Conservation (phyloP, 2,888 invertebrate genomes). For the Arenicola marina region DNA sequence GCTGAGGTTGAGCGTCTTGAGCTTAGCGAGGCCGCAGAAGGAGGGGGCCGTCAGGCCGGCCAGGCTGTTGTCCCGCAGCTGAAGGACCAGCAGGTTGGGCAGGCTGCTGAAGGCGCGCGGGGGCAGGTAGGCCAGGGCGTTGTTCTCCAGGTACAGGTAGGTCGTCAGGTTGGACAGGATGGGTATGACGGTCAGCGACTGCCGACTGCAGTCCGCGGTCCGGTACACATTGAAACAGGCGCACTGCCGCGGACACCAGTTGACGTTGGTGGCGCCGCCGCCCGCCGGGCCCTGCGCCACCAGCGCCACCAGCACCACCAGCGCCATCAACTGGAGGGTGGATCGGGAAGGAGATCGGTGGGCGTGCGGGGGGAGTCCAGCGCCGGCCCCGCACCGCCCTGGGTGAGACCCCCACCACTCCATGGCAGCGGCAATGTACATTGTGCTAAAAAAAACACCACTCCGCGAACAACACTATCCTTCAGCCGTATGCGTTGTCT, state of each 20-base stretch:
- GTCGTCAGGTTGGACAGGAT: constrained; percentile 10
- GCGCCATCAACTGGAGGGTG: too few species aligned
- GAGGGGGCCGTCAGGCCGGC: constrained; percentile 9
- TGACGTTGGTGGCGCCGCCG: too few species aligned
- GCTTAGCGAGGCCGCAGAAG: constrained; percentile 23
- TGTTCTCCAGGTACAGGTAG: constrained; percentile 30
- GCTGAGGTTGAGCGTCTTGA: constrained; percentile 30
- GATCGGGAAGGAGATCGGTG: too few species aligned
- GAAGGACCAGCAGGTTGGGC: constrained; percentile 24
- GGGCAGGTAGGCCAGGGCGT: constrained; percentile 22
- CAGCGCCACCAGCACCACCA: too few species aligned
- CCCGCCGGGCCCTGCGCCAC: too few species aligned
- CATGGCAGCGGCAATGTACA: too few species aligned
- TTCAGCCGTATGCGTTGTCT: too few species aligned
- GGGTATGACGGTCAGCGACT: constrained; percentile 16
- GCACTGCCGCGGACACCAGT: constrained; percentile 31
- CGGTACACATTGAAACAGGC: constrained; percentile 31
- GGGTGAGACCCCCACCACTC: too few species aligned
- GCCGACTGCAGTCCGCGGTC: constrained; percentile 32
- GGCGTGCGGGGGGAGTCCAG: too few species aligned
- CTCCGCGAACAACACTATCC: too few species aligned
- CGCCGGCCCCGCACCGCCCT: too few species aligned
- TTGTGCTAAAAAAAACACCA: too few species aligned
- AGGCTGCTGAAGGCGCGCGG: constrained; percentile 9
- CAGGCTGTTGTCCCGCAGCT: constrained; percentile 26